These are phyloP conservation scores for Sebastes cheni DNA, from an alignment of 2,797 vertebrate genomes.

Conservation along the genomic window DNA sequence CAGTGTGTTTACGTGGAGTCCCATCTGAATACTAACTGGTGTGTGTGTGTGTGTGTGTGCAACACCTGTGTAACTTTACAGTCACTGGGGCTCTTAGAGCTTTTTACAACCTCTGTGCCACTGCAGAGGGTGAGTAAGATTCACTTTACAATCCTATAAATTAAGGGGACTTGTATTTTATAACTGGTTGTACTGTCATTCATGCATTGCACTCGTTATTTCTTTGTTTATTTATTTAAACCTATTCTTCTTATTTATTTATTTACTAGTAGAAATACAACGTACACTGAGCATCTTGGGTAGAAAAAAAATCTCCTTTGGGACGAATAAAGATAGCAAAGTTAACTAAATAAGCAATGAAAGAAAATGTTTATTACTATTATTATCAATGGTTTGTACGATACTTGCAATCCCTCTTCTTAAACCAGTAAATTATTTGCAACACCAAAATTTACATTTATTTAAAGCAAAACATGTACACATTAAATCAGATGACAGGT, in stretches of 20 bases:
- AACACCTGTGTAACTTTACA: no score
- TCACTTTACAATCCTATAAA: background rate
- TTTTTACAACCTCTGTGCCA: background rate
- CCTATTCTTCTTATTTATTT: background rate
- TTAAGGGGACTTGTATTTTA: background rate
- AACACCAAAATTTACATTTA: background rate
- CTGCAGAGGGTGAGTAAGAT: background rate
- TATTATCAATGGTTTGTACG: constrained; percentile 7
- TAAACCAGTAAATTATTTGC: constrained; percentile 23
- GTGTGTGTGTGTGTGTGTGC: no score
- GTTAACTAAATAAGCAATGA: background rate
- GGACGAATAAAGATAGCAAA: background rate
- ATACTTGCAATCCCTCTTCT: background rate
- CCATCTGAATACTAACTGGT: background rate
- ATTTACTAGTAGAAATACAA: background rate
- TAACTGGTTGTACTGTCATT: background rate
- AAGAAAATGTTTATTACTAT: background rate
- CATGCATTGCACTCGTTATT: background rate
- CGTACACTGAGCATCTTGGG: background rate
- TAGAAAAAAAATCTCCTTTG: background rate
- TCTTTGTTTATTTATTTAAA: background rate
- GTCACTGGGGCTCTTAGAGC: background rate
- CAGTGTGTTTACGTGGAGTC: background rate
- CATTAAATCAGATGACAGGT: background rate
- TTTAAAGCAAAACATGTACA: background rate